Conservation (phyloP, 2,888 invertebrate species). For the Drosophila anomelani region DNA sequence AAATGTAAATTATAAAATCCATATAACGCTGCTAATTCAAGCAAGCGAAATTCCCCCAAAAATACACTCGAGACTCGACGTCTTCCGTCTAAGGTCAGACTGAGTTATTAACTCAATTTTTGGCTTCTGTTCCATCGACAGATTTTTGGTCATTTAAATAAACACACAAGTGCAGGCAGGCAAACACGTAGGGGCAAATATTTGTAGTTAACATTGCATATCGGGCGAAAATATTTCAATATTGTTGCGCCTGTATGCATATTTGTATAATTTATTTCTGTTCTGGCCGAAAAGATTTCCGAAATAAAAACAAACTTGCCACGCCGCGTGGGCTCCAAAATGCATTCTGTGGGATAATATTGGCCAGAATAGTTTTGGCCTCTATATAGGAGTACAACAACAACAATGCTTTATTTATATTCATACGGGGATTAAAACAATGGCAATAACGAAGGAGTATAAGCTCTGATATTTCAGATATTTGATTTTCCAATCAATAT, state of each 20-base stretch:
- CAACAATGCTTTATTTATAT: slow-evolving; percentile 19
- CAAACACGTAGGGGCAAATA: slow-evolving; percentile 39
- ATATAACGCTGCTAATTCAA: slow-evolving; percentile 60
- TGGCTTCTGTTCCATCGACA: slow-evolving; percentile 58
- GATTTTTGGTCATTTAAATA: slow-evolving; percentile 70
- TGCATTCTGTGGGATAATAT: slow-evolving; percentile 47
- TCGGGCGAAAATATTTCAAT: slow-evolving; percentile 53
- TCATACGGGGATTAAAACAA: slow-evolving; percentile 15
- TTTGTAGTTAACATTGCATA: slow-evolving; percentile 55
- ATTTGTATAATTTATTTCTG: slow-evolving; percentile 48
- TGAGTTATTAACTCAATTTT: slow-evolving; percentile 73
- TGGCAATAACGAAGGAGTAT: neutral
- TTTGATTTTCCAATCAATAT: slow-evolving; percentile 2
- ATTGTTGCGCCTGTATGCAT: slow-evolving; percentile 36
- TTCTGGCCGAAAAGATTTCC: slow-evolving; percentile 48
- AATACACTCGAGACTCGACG: slow-evolving; percentile 45
- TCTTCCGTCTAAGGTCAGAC: slow-evolving; percentile 38
- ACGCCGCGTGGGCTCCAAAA: slow-evolving; percentile 57
- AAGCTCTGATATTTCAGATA: neutral
- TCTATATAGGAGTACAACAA: slow-evolving; percentile 17
- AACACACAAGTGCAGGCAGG: slow-evolving; percentile 54
- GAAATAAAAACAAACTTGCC: slow-evolving; percentile 62
- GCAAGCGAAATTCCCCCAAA: slow-evolving; percentile 55
- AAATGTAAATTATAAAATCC: slow-evolving; percentile 48
- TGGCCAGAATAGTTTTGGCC: slow-evolving; percentile 14